A percentile compares a stretch with the other conserved stretches of the same genome.
Evolutionary conservation across 1,140 invertebrate species (phyloP).

Genomic region (Steinernema khuongi): DNA sequence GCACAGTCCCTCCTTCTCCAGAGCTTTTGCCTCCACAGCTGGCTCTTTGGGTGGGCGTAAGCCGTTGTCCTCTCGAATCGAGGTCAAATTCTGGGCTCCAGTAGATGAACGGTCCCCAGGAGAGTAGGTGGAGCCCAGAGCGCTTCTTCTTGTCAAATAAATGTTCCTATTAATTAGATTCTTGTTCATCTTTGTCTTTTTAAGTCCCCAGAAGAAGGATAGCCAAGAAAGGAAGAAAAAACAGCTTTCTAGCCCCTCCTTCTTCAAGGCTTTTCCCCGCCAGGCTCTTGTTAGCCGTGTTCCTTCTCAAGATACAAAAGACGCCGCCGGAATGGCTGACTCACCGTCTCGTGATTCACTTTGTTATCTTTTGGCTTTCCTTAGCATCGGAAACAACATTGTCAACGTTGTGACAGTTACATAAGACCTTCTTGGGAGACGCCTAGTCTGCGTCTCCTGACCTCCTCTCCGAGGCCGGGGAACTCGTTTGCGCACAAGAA

Average conservation of each 20-base stretch:
- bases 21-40: not conserved
- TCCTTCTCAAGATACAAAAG: not conserved
- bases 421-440: not conserved
- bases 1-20: not conserved
- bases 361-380: not conserved
- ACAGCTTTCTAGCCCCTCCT: no score
- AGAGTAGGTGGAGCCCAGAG: no score
- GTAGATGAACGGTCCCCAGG: no score
- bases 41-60: no score
- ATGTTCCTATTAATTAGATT: no score
- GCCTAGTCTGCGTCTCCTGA: not conserved
- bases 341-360: not conserved
- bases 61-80: no score
- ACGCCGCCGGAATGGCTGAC: not conserved
- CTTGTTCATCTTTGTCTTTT: no score
- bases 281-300: not conserved
- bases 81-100: no score
- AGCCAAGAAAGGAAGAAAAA: no score
- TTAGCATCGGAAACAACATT: constrained; percentile 1
- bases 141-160: no score
- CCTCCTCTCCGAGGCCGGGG: not conserved
- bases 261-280: no score
- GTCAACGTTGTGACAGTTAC: not conserved
- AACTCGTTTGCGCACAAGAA: constrained; percentile 7
- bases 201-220: no score